Percentiles rank a stretch among this genome's conserved stretches.
Evolutionary conservation across 2,888 invertebrate species (phyloP).

Genomic region (Dasysyrphus albostriatus): DNA sequence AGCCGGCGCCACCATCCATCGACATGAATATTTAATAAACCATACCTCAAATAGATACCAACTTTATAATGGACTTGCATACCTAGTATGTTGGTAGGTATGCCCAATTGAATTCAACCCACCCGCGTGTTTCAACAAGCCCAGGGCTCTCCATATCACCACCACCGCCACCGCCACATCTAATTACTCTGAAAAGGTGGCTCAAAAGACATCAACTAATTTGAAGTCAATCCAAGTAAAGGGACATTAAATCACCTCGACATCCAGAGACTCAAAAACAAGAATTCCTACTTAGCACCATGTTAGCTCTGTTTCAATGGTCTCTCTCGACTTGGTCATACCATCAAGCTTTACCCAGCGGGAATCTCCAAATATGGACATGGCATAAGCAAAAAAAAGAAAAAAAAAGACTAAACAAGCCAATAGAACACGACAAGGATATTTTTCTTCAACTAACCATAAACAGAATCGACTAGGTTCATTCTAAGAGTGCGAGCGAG

Average conservation of each 20-base stretch:
- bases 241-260: conserved; percentile 72
- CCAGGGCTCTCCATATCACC: neutral
- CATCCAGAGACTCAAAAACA: conserved; percentile 54
- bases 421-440: conserved; percentile 74
- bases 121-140: conserved; percentile 28
- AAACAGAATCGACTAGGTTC: conserved; percentile 55
- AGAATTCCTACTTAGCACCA: conserved; percentile 71
- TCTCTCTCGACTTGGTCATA: conserved; percentile 23
- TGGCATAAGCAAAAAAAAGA: conserved; percentile 4
- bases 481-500: conserved; percentile 23
- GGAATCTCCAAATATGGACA: conserved; percentile 73
- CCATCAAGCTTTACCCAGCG: conserved; percentile 38
- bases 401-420: conserved; percentile 24
- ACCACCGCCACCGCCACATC: conserved; percentile 27
- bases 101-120: conserved; percentile 17
- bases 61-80: neutral
- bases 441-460: conserved; percentile 70
- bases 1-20: conserved; percentile 51
- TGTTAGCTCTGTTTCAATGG: conserved; percentile 28
- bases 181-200: conserved; percentile 56
- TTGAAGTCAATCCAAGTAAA: conserved; percentile 72
- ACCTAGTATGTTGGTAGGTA: neutral
- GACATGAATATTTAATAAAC: conserved; percentile 66
- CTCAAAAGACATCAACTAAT: conserved; percentile 68
- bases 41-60: neutral